Evolutionary conservation across 2,113 vertebrate genomes (phyloP).

Genomic region (Bos javanicus): DNA sequence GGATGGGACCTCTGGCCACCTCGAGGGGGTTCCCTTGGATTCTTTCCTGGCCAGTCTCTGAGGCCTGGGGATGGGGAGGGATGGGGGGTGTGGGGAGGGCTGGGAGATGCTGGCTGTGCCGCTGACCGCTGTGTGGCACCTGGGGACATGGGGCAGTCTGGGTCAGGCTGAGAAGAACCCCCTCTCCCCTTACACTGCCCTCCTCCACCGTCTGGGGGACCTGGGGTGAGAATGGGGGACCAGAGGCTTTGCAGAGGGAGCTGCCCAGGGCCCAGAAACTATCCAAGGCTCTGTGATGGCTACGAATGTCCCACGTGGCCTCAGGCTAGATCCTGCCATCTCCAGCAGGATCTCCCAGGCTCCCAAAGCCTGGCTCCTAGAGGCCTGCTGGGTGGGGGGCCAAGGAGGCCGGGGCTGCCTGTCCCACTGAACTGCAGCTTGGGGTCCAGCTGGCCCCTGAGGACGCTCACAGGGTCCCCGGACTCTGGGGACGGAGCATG

Average conservation of each 20-base stretch:
- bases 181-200: background rate
- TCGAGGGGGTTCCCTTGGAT: background rate
- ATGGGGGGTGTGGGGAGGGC: background rate
- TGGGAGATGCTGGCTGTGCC: background rate
- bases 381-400: background rate
- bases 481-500: fast-evolving
- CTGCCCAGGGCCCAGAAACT: too few relatives aligned
- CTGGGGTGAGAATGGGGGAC: background rate
- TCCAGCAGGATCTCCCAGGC: background rate
- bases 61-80: background rate
- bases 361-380: background rate
- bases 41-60: background rate
- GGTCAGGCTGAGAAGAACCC: background rate
- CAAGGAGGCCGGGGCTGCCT: background rate
- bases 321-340: background rate
- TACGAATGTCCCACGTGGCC: background rate
- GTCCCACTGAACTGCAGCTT: background rate
- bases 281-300: background rate
- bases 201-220: background rate
- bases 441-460: background rate
- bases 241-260: background rate
- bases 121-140: too few relatives aligned
- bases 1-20: background rate
- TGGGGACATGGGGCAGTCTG: background rate
- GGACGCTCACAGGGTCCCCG: background rate